These are phyloP conservation scores for Atopsyche davidsoni DNA, from an alignment of 1,140 invertebrate genomes.

Conservation along the genomic window DNA sequence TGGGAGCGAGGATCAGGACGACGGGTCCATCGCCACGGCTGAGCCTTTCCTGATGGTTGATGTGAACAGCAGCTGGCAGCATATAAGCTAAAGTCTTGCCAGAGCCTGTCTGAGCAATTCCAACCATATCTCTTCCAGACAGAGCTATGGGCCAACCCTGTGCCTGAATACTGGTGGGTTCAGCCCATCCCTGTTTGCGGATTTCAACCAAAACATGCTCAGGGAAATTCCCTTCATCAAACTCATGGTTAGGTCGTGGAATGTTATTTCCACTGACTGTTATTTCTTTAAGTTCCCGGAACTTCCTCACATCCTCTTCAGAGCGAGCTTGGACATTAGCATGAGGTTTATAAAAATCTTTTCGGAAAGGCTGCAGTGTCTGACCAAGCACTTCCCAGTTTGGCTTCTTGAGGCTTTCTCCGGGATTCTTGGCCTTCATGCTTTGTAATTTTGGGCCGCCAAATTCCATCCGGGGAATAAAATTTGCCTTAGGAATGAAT, in stretches of 20 bases:
- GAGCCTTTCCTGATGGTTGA: conserved; percentile 64
- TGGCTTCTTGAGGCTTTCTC: conserved; percentile 73
- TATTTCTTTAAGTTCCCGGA: conserved; percentile 72
- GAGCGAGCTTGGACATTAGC: conserved; percentile 64
- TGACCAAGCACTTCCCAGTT: conserved; percentile 66
- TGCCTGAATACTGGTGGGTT: conserved; percentile 83
- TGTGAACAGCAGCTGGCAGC: conserved; percentile 70
- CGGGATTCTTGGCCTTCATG: conserved; percentile 63
- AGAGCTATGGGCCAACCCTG: conserved; percentile 92
- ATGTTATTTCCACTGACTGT: conserved; percentile 77
- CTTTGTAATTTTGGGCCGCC: conserved; percentile 54
- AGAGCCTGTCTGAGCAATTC: conserved; percentile 92
- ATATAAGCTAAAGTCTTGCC: conserved; percentile 87
- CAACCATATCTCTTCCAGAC: conserved; percentile 85
- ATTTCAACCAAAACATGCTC: conserved; percentile 75
- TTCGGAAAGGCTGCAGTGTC: conserved; percentile 75
- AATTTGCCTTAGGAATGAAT: conserved; percentile 35
- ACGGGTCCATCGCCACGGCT: conserved; percentile 84
- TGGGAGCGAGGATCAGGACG: conserved; percentile 89
- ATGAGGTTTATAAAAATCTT: conserved; percentile 89
- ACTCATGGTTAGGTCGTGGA: conserved; percentile 78
- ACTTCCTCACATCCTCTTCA: conserved; percentile 67
- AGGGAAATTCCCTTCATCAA: conserved; percentile 86
- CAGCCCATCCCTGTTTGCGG: conserved; percentile 73
- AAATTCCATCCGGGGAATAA: conserved; percentile 38